Evolutionary conservation across 2,113 vertebrate genomes (phyloP).

Genomic region (Erinaceus europaeus): DNA sequence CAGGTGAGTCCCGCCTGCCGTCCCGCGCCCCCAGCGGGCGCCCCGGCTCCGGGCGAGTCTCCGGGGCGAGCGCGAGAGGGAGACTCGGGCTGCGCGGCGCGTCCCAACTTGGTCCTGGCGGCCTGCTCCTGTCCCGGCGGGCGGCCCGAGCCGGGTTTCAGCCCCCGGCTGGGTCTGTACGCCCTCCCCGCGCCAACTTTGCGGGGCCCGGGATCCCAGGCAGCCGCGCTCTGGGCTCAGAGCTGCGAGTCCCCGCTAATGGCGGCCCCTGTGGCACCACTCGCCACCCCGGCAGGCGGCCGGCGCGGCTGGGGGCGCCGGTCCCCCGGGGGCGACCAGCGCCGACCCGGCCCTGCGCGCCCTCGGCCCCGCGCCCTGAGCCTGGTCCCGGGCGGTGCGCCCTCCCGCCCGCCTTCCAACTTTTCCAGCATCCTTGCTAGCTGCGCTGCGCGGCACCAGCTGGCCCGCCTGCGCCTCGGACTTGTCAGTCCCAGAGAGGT

Average conservation of each 20-base stretch:
- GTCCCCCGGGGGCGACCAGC: neutral
- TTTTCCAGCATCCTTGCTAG: conserved; percentile 14
- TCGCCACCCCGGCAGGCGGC: neutral
- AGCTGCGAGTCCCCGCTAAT: conserved; percentile 27
- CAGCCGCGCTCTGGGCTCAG: neutral
- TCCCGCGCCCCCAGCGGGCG: neutral
- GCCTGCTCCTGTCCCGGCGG: neutral
- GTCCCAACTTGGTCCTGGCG: conserved; percentile 38
- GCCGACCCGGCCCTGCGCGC: too few species aligned
- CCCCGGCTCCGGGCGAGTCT: neutral
- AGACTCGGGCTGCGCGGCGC: neutral
- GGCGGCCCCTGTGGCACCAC: conserved; percentile 37
- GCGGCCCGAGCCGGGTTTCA: neutral
- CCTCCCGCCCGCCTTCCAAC: conserved; percentile 44
- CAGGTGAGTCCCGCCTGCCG: conserved; percentile 63
- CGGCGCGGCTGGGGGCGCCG: neutral
- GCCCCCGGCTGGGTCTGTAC: neutral
- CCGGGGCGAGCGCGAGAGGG: neutral
- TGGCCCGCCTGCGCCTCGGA: neutral
- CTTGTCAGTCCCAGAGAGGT: neutral
- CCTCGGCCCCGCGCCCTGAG: neutral
- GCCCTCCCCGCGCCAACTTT: conserved; percentile 55
- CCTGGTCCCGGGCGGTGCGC: neutral
- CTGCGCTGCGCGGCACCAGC: neutral
- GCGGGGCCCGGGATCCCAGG: neutral